A percentile compares a stretch with the other conserved stretches of the same genome.
These are phyloP conservation scores for Microtus richardsoni DNA, from an alignment of 2,113 vertebrate genomes.

Conservation along the genomic window DNA sequence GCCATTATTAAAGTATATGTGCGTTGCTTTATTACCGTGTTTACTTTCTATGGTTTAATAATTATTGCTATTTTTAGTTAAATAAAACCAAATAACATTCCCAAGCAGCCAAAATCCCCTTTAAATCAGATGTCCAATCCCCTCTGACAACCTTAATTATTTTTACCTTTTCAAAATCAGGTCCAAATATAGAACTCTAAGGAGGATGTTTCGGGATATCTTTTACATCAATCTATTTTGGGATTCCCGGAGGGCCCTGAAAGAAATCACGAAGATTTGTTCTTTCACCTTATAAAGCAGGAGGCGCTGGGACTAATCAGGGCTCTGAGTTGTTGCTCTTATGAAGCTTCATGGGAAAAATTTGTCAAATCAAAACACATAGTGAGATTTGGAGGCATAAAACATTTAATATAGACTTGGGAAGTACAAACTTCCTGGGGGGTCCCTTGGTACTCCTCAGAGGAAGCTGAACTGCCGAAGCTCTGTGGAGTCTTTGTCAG, in stretches of 20 bases:
- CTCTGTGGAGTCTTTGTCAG: neutral
- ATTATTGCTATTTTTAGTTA: constrained; percentile 58
- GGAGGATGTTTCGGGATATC: constrained; percentile 10
- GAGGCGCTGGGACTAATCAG: constrained; percentile 55
- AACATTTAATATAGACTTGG: constrained; percentile 1
- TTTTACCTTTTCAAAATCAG: constrained; percentile 57
- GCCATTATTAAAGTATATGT: neutral
- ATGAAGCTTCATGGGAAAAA: constrained; percentile 47
- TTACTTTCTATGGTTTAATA: neutral
- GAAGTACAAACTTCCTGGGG: neutral
- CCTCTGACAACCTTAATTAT: constrained; percentile 6
- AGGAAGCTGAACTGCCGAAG: neutral
- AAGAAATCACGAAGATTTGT: constrained; percentile 62
- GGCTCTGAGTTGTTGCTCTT: neutral
- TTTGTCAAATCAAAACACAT: constrained; percentile 25
- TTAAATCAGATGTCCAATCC: constrained; percentile 58
- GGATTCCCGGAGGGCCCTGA: constrained; percentile 52
- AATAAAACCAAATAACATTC: constrained; percentile 32
- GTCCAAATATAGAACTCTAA: constrained; percentile 56
- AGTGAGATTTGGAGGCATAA: neutral
- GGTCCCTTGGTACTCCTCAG: neutral
- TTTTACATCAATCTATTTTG: constrained; percentile 60
- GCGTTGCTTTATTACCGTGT: constrained; percentile 6
- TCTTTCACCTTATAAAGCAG: constrained; percentile 69
- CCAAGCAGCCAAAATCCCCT: neutral